Evolutionary conservation across 2,888 invertebrate genomes (phyloP), one percentile per base, ranked within the genome.

Genomic region (Neocrepidodera transversa): DNA sequence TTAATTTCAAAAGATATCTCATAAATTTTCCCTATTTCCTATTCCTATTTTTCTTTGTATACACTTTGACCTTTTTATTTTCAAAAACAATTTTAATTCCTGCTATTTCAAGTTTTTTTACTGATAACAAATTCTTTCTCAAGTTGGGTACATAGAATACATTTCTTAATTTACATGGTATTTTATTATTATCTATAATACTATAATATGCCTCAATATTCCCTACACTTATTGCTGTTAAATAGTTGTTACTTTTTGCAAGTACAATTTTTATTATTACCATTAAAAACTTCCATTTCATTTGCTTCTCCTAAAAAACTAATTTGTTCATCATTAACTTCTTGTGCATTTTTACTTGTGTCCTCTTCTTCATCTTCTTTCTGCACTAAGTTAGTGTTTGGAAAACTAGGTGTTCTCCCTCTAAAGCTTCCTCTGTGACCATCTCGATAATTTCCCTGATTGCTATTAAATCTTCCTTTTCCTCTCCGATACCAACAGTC

Each of bases 171-270:
- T 11, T 53, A 56, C 56, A 64, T 38, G 43, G 40, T 28, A 63
- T 60, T 43, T 45, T 40, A 47, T 59, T 45, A 36, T 47, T 57
- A 47, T 45, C 40, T 17, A 64, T 63, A 30, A 35, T 35, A 58
- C 59, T 60, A 50, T 50, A 42, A 32, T n/a, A n/a, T n/a, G 40
- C 60, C 36, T 47, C 40, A 35, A 66, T 58, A 42, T 64, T 66
- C 53, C 64, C 62, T 30, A 64, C 56, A 50, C 55, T 62, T 26
- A 58, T 11, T 13, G 58, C 62, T 18, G 6, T n/a, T n/a, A 49
- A 18, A 11, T 30, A 20, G 18, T 49, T 14, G n/a, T 49, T 18
- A 20, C 35, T 16, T 49, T 49, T 49, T 10, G 49, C 49, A 6
- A 49, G 13, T 32, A 35, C 23, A 18, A 49, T 35, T 49, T 43